phyloP scores from a whole-genome alignment of 2,797 vertebrate genomes.

The Cryptoprocta ferox region DNA sequence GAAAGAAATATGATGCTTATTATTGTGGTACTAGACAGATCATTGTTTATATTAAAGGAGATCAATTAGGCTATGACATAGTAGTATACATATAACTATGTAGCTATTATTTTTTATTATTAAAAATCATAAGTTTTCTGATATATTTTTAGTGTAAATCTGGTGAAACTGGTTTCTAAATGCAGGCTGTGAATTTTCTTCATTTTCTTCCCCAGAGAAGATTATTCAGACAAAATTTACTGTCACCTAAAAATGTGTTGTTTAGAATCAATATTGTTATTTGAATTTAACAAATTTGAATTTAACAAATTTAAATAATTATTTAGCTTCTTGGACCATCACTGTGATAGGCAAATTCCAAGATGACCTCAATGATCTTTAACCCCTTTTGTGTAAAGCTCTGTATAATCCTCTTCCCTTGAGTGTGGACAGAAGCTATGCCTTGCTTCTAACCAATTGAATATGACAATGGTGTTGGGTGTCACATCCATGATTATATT shows the following conservation, averaged over 20 bases:
- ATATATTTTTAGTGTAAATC: not conserved
- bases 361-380: not conserved
- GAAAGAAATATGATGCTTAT: constrained; percentile 16
- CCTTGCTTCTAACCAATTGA: not conserved
- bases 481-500: not conserved
- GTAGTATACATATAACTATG: not conserved
- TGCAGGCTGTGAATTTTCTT: not conserved
- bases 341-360: constrained; percentile 3
- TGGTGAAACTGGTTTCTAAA: constrained; percentile 41
- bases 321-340: constrained; percentile 20
- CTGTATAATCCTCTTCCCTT: not conserved
- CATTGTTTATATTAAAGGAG: not conserved
- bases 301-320: not conserved
- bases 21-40: not conserved
- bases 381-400: not conserved
- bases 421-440: not conserved
- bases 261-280: constrained; percentile 20
- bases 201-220: not conserved
- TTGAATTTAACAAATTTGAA: constrained; percentile 29
- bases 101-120: constrained; percentile 30
- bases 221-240: constrained; percentile 11
- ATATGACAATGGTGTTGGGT: not conserved
- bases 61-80: not conserved
- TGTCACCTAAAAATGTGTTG: not conserved
- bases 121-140: not conserved